These are phyloP conservation scores for Alexandromys fortis DNA, from an alignment of 2,113 vertebrate genomes.

Conservation along the genomic window DNA sequence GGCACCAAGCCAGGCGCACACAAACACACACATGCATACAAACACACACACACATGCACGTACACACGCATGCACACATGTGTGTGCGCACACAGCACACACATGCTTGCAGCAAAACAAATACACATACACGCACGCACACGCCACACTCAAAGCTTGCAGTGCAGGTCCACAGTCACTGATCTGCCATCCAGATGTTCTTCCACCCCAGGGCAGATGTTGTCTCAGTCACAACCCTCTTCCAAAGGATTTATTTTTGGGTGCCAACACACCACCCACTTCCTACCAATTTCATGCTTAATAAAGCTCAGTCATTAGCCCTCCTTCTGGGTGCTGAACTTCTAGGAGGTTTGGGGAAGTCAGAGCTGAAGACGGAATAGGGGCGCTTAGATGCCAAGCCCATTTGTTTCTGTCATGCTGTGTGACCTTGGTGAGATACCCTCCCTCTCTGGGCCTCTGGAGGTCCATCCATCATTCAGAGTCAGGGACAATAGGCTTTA, in stretches of 20 bases:
- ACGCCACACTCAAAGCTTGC: neutral
- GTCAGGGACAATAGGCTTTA: conserved; percentile 39
- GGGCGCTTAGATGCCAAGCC: conserved; percentile 20
- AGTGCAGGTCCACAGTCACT: neutral
- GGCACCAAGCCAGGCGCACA: neutral
- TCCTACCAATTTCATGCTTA: conserved; percentile 81
- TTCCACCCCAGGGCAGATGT: conserved; percentile 62
- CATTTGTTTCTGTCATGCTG: conserved; percentile 57
- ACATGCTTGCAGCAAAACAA: too few relatives aligned
- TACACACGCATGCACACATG: neutral
- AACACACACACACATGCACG: neutral
- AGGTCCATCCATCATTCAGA: conserved; percentile 39
- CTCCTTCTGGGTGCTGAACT: conserved; percentile 62
- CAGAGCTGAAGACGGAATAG: conserved; percentile 26
- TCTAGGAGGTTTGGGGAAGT: conserved; percentile 65
- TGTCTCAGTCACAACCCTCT: conserved; percentile 54
- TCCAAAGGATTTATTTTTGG: conserved; percentile 71
- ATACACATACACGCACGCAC: too few relatives aligned
- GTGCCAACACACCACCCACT: conserved; percentile 72
- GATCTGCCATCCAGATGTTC: conserved; percentile 69
- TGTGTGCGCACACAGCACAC: neutral
- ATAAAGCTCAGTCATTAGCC: conserved; percentile 74
- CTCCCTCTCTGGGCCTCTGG: conserved; percentile 45
- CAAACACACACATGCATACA: neutral
- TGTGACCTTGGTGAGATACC: conserved; percentile 59